Conservation (phyloP, 2,797 vertebrate species). For the Numenius phaeopus region DNA sequence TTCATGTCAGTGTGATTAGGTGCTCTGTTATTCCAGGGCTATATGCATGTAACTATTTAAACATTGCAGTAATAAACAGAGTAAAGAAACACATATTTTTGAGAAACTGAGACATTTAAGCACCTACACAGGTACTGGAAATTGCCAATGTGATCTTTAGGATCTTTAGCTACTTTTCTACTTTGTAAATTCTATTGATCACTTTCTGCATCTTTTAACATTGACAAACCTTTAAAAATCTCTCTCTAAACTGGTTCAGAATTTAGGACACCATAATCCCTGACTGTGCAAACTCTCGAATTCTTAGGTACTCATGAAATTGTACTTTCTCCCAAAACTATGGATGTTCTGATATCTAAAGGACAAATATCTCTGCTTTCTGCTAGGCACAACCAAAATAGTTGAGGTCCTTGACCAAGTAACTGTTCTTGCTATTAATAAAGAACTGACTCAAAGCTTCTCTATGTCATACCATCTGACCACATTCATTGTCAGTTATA, state of each 20-base stretch:
- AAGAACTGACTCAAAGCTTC: constrained; percentile 10
- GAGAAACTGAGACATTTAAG: not conserved
- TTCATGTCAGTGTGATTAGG: not conserved
- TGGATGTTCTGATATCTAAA: not conserved
- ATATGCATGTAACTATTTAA: not conserved
- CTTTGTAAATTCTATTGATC: not conserved
- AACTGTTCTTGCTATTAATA: not conserved
- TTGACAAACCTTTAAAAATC: not conserved
- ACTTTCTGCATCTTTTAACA: not conserved
- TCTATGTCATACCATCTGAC: not conserved
- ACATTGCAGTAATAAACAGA: not conserved
- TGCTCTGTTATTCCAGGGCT: not conserved
- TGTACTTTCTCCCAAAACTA: not conserved
- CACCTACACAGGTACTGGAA: not conserved
- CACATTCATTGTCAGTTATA: not conserved
- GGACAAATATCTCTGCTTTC: not conserved
- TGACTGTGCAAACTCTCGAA: not conserved
- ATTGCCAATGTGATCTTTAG: not conserved
- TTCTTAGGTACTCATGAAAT: not conserved
- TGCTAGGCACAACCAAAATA: not conserved
- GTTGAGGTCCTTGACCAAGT: not conserved
- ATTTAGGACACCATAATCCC: not conserved
- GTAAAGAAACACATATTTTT: not conserved
- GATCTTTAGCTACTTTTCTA: not conserved
- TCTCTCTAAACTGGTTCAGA: not conserved